Conservation (phyloP, 2,888 invertebrate genomes). For the Sphaerophoria taeniata region DNA sequence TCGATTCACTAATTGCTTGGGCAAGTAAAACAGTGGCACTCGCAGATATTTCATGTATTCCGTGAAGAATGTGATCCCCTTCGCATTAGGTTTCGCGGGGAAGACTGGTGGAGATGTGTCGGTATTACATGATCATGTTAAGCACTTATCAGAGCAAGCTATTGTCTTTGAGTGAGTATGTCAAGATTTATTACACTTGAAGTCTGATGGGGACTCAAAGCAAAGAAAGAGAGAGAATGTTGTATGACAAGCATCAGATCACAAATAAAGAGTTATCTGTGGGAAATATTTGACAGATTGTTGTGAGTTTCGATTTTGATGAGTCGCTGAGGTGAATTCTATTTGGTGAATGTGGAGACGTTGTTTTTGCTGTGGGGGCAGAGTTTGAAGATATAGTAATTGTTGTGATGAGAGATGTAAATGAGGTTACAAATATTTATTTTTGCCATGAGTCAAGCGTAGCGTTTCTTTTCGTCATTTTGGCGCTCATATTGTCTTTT, state of each 20-base stretch:
- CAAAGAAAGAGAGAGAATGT: conserved; percentile 19
- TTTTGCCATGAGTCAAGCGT: conserved; percentile 36
- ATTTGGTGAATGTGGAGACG: conserved; percentile 12
- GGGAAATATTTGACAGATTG: conserved; percentile 48
- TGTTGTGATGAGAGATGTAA: conserved; percentile 62
- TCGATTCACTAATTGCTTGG: conserved; percentile 56
- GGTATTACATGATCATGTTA: conserved; percentile 44
- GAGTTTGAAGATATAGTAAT: conserved; percentile 56
- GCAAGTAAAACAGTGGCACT: conserved; percentile 44
- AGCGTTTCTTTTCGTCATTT: not conserved
- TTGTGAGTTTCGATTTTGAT: conserved; percentile 52
- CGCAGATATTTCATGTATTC: conserved; percentile 13
- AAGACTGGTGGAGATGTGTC: not conserved
- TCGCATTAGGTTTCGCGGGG: not conserved
- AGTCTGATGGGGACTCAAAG: not conserved
- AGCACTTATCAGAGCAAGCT: conserved; percentile 48
- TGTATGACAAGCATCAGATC: conserved; percentile 23
- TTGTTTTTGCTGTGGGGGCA: conserved; percentile 7
- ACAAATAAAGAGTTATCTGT: conserved; percentile 53
- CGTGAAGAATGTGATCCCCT: conserved; percentile 35
- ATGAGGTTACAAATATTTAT: conserved; percentile 41
- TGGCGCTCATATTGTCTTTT: not conserved
- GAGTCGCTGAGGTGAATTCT: conserved; percentile 37
- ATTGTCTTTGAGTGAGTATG: conserved; percentile 58
- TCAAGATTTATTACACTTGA: conserved; percentile 29